Evolutionary conservation across 2,113 vertebrate genomes (phyloP).

Genomic region (Orthonyx spaldingii): DNA sequence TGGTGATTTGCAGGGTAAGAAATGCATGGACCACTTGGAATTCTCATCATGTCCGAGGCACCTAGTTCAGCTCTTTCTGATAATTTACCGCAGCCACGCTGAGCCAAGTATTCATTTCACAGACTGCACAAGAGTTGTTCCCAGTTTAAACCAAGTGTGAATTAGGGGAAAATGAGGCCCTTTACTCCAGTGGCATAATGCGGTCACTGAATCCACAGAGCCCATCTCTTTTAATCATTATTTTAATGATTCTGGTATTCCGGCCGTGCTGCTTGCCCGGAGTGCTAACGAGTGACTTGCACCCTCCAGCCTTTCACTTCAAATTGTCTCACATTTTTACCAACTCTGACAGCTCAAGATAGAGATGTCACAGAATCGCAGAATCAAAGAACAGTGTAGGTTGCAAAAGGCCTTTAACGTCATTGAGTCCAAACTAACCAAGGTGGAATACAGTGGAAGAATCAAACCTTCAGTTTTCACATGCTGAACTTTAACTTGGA

Average conservation of each 20-base stretch:
- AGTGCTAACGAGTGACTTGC: not conserved
- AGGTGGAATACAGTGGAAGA: not conserved
- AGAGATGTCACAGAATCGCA: not conserved
- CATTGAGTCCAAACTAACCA: not conserved
- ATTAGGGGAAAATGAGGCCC: not conserved
- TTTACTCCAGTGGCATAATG: not conserved
- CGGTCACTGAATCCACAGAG: not conserved
- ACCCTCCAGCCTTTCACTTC: not conserved
- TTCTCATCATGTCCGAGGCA: conserved; percentile 44
- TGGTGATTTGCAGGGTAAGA: conserved; percentile 34
- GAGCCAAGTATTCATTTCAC: conserved; percentile 39
- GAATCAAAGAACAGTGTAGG: not conserved
- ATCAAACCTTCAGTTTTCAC: not conserved
- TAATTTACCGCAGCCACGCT: not conserved
- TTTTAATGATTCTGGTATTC: not conserved
- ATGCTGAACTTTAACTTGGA: not conserved
- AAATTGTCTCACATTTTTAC: not conserved
- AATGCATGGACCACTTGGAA: conserved; percentile 2
- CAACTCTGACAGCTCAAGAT: not conserved
- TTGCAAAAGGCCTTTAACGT: not conserved
- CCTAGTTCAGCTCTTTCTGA: conserved; percentile 24
- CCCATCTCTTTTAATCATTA: not conserved
- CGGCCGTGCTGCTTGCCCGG: not conserved
- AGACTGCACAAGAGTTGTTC: not conserved
- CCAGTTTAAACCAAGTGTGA: conserved; percentile 12